Evolutionary conservation across 2,797 vertebrate species (phyloP).

Genomic region (Microchirus variegatus): DNA sequence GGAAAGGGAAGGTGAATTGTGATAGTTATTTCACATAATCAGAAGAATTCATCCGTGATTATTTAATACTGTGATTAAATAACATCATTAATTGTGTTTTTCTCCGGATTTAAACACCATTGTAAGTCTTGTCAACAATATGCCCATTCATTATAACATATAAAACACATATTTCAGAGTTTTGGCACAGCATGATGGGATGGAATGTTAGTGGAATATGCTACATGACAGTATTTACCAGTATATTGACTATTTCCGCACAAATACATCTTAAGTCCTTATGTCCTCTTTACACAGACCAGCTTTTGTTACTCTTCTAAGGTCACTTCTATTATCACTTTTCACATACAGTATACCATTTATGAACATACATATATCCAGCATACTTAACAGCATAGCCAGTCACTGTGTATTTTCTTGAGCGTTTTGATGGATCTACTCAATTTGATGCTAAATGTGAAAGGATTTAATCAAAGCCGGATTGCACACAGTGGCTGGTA

Average conservation of each 20-base stretch:
- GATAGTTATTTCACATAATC: not conserved
- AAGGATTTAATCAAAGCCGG: not conserved
- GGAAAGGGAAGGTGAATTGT: not conserved
- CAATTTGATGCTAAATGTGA: not conserved
- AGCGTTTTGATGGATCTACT: not conserved
- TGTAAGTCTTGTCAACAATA: not conserved
- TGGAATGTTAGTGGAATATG: slow-evolving; percentile 29
- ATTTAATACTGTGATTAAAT: no score
- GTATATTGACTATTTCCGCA: slow-evolving; percentile 19
- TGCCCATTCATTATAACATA: slow-evolving; percentile 15
- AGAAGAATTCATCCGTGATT: no score
- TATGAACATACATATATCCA: slow-evolving; percentile 24
- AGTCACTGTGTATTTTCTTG: slow-evolving; percentile 42
- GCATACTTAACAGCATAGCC: slow-evolving; percentile 46
- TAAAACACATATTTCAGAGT: slow-evolving; percentile 22
- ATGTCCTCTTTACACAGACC: slow-evolving; percentile 17
- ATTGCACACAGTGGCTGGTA: not conserved
- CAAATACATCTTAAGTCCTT: slow-evolving; percentile 17
- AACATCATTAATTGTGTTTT: no score
- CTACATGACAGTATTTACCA: slow-evolving; percentile 11
- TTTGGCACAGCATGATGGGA: slow-evolving; percentile 47
- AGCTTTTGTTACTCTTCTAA: slow-evolving; percentile 70
- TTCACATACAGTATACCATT: slow-evolving; percentile 36
- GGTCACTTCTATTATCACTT: slow-evolving; percentile 77
- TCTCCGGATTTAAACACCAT: slow-evolving; percentile 22